Evolutionary conservation across 1,140 invertebrate species (phyloP).

Genomic region (Monochamus saltuarius): DNA sequence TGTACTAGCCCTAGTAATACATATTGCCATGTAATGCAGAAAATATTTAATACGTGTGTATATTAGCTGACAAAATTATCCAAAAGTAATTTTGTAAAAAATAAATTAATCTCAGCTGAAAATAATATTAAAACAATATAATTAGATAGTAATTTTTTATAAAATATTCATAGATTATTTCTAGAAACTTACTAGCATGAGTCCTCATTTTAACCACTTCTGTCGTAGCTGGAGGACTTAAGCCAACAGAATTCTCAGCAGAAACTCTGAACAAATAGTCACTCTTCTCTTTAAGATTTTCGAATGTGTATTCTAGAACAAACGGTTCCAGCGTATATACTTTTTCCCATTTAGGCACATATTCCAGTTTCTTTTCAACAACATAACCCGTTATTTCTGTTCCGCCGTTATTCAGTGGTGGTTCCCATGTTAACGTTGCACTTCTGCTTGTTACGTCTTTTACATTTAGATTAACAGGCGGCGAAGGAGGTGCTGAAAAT

Average conservation of each 20-base stretch:
- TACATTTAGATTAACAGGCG: conserved; percentile 74
- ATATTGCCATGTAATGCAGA: too few species aligned
- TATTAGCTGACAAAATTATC: too few species aligned
- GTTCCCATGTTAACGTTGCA: conserved; percentile 82
- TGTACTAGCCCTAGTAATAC: too few species aligned
- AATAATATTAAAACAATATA: too few species aligned
- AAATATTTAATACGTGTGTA: too few species aligned
- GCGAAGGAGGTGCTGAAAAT: conserved; percentile 73
- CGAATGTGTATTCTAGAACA: conserved; percentile 73
- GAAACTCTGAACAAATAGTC: conserved; percentile 89
- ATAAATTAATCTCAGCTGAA: too few species aligned
- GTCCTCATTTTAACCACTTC: conserved; percentile 84
- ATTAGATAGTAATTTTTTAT: too few species aligned
- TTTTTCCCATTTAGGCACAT: conserved; percentile 83
- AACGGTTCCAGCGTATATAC: conserved; percentile 81
- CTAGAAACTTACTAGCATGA: conserved; percentile 86
- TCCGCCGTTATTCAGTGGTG: conserved; percentile 81
- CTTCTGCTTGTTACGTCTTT: conserved; percentile 81
- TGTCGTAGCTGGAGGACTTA: conserved; percentile 76
- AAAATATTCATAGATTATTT: too few species aligned
- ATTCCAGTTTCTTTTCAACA: conserved; percentile 82
- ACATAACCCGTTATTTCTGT: conserved; percentile 88
- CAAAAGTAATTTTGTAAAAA: too few species aligned
- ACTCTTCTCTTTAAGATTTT: conserved; percentile 85
- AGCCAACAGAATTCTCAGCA: conserved; percentile 87